Evolutionary conservation across 35 echinoderm and acorn worm species (phyloP), one percentile per base, ranked within the genome.

Genomic region (Lytechinus pictus): DNA sequence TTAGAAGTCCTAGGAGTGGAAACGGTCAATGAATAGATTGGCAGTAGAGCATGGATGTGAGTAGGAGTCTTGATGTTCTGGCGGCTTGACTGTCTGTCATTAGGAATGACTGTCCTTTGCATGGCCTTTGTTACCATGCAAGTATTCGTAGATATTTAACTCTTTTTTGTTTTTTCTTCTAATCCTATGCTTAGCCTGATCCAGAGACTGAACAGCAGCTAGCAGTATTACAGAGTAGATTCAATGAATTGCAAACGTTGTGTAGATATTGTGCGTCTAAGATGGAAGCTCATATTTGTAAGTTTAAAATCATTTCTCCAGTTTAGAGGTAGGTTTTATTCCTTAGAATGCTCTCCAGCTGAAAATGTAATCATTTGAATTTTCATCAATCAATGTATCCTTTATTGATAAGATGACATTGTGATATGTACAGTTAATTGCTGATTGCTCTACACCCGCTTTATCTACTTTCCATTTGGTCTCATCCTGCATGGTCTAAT

Each of bases 271-370:
- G 97, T 86, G 92, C 97, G 1, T 96, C 92, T 28, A 97, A 97
- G 79, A 97, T 97, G 97, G 95, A 97, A 91, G 97, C 97, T 21
- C 97, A 97, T 52, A 55, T 97, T 44, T 72, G 97, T 97, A 92
- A 97, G 97, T 97, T 27, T 33, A 79, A 12, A 79, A 5, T 79
- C 19, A 19, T 24, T 79, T 79, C 14, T 16, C n/a, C 19, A 13
- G 3, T 71, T 71, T 71, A 16, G 56, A 58, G 2, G 13, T 58
- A 71, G 61, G 5, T 13, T 13, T 21, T 71, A 71, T 71, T 71
- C 12, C 12, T 21, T 13, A 2, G 19, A 71, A 12, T 16, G 11
- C 60, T 16, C 60, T 16, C 4, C 4, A 66, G 19, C 60, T 66
- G 12, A 66, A 44, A 66, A 66, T 71, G 13, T 24, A 12, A 21